A percentile compares a stretch with the other conserved stretches of the same genome.
These are phyloP conservation scores for Agriopis aurantiaria DNA, from an alignment of 2,888 invertebrate genomes.

Conservation along the genomic window DNA sequence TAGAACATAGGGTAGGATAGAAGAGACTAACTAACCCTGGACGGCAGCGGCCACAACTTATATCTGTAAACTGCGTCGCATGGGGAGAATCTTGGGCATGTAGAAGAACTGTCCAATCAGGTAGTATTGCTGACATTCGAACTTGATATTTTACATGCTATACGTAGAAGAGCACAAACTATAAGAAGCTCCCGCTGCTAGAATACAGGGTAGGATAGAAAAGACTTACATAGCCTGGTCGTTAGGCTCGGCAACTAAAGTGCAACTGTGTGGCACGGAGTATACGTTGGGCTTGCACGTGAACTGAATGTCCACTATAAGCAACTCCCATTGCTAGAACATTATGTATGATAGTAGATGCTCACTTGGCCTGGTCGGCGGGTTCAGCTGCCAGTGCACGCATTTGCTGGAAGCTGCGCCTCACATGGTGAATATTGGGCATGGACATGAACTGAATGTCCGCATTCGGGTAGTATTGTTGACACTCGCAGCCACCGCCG, in stretches of 20 bases:
- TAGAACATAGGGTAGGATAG: not conserved
- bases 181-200: not conserved
- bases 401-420: conserved; percentile 96
- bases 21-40: not conserved
- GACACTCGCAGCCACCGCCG: conserved; percentile 98
- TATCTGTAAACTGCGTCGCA: not conserved
- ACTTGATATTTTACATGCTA: not conserved
- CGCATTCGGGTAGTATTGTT: conserved; percentile 97
- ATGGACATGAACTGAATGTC: conserved; percentile 99
- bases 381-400: conserved; percentile 92
- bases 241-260: no score
- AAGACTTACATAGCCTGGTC: no score
- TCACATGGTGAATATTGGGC: conserved; percentile 98
- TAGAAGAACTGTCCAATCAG: no score
- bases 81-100: no score
- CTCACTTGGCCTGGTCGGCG: conserved; percentile 92
- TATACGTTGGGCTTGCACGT: not conserved
- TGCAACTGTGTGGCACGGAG: no score
- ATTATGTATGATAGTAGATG: not conserved
- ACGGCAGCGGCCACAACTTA: no score
- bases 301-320: not conserved
- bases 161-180: not conserved
- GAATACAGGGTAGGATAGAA: no score
- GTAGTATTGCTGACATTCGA: not conserved
- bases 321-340: not conserved